Evolutionary conservation across 2,113 vertebrate genomes (phyloP).

Genomic region (Silurus glanis): DNA sequence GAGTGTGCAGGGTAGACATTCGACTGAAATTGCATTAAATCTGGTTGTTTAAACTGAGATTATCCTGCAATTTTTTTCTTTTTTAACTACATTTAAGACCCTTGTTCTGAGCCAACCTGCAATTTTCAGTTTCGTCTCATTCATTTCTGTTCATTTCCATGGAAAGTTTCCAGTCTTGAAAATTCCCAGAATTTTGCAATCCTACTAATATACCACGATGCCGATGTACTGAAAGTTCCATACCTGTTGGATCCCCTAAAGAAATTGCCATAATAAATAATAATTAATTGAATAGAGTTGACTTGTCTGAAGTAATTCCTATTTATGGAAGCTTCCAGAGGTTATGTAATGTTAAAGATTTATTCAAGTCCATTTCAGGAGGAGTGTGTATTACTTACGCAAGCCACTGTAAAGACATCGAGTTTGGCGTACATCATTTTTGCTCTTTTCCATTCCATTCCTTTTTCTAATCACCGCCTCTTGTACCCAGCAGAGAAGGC

Average conservation of each 20-base stretch:
- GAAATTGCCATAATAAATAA: neutral
- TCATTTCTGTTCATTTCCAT: no score
- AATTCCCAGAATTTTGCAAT: no score
- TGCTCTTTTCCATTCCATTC: neutral
- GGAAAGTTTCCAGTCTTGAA: no score
- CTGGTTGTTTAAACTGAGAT: no score
- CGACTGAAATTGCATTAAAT: no score
- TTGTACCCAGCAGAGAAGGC: conserved; percentile 79
- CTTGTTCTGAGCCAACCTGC: no score
- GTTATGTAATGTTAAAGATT: neutral
- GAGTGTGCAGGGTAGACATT: no score
- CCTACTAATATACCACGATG: neutral
- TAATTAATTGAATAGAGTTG: neutral
- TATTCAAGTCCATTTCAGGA: neutral
- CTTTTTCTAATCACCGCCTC: conserved; percentile 2
- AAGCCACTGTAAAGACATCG: neutral
- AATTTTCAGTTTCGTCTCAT: no score
- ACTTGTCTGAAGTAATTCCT: neutral
- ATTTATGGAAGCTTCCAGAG: no score
- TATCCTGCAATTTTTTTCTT: no score
- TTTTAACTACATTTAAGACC: no score
- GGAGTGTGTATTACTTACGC: neutral
- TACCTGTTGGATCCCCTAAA: neutral
- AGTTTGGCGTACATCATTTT: neutral
- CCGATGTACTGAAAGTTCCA: neutral